These are phyloP conservation scores for Mus musculus DNA, from an alignment of 2,113 vertebrate species.

Conservation along the genomic window DNA sequence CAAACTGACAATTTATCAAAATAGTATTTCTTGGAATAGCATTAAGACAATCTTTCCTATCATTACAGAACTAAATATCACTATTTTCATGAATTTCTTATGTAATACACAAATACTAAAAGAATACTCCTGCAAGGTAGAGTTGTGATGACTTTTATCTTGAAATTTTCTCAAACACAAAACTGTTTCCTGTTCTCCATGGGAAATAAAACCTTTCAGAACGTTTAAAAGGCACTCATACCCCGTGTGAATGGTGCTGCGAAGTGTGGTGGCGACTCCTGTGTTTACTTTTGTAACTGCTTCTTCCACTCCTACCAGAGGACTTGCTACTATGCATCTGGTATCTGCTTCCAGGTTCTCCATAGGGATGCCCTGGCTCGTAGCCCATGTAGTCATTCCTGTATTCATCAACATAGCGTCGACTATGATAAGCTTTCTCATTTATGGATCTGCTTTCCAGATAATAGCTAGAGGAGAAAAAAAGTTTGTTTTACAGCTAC, in stretches of 20 bases:
- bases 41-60: constrained; percentile 32
- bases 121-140: constrained; percentile 70
- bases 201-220: constrained; percentile 63
- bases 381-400: constrained; percentile 82
- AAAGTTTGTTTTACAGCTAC: not conserved
- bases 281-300: constrained; percentile 87
- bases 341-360: constrained; percentile 84
- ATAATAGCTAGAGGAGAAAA: constrained; percentile 79
- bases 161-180: constrained; percentile 64
- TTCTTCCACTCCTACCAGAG: constrained; percentile 87
- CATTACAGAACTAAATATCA: constrained; percentile 38
- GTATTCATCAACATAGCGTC: constrained; percentile 81
- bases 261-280: constrained; percentile 79
- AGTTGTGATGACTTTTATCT: constrained; percentile 58
- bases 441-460: constrained; percentile 79
- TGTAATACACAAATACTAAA: constrained; percentile 57
- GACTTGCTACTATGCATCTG: constrained; percentile 93
- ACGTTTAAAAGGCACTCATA: constrained; percentile 84
- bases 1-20: constrained; percentile 60
- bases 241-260: constrained; percentile 86
- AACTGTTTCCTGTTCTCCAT: constrained; percentile 61
- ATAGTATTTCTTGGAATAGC: constrained; percentile 31
- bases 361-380: constrained; percentile 81
- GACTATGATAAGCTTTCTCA: constrained; percentile 83
- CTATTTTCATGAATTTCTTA: constrained; percentile 13